phyloP scores from a whole-genome alignment of 2,797 vertebrate genomes.

The Oreonectes daqikongensis region DNA sequence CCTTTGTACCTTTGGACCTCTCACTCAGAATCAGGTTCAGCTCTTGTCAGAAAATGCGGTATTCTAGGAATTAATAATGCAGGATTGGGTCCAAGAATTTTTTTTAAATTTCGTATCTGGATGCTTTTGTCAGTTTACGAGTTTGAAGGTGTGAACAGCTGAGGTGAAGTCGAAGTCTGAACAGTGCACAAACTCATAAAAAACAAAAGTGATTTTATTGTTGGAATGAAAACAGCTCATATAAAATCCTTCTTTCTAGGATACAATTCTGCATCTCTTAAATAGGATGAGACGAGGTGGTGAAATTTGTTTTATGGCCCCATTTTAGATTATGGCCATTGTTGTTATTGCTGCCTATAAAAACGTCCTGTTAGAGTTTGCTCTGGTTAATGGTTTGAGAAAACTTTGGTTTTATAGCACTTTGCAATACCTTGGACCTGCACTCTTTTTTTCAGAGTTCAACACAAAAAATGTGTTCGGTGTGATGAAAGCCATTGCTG shows the following conservation, averaged over 20 bases:
- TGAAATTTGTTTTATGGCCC: conserved; percentile 42
- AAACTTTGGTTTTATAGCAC: conserved; percentile 20
- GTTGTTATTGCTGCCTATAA: conserved; percentile 47
- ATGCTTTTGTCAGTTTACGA: neutral
- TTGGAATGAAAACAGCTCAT: conserved; percentile 7
- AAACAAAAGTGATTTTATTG: neutral
- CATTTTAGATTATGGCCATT: conserved; percentile 49
- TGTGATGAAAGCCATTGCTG: conserved; percentile 9
- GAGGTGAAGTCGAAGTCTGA: neutral
- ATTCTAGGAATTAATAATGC: conserved; percentile 44
- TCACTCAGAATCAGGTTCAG: conserved; percentile 21
- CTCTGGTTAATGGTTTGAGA: conserved; percentile 45
- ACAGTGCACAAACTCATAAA: neutral
- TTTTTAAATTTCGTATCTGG: neutral
- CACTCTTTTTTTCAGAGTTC: neutral
- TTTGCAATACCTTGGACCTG: neutral
- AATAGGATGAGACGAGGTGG: conserved; percentile 28
- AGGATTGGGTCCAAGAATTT: conserved; percentile 23
- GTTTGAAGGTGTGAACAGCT: conserved; percentile 4
- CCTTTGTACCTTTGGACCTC: conserved; percentile 46
- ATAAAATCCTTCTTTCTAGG: neutral
- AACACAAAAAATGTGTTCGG: neutral
- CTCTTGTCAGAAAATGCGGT: conserved; percentile 22
- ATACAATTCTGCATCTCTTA: neutral
- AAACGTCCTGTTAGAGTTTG: conserved; percentile 45